Base-by-base conservation (phyloP, 2,113 vertebrate species). In the Sebastes fasciatus region DNA sequence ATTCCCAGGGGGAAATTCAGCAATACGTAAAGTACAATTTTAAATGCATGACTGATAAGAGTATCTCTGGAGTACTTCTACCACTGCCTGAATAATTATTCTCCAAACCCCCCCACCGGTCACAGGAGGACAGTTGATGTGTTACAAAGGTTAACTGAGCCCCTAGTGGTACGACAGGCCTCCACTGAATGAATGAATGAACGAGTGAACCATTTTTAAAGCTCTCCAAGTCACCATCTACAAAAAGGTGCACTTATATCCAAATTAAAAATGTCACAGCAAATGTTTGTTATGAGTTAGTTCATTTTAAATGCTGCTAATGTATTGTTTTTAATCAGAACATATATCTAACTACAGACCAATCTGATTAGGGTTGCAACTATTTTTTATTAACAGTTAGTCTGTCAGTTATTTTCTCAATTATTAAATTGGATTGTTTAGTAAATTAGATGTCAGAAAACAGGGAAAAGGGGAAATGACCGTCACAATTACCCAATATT, bases 101-200 rank as follows among this genome's bases (percentile, higher is more conserved):
- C 57, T 74, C 71, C 3, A 75, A 45, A 42, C 19, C 1, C 60
- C 7, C 1, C 9, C 34, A 26, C 3, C 16, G 4, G 34, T 54
- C 43, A 55, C 45, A 66, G 4, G 21, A 51, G 21, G 68, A 64
- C 67, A 48, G 19, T 48, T 48, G 0, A 14, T 16, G 13, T 34
- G 8, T 74, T 8, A 23, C 43, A 49, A 55, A 60, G 58, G 52
- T 71, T 13, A 57, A 72, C 64, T 8, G 16, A 23, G 49, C 67
- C 77, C 74, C 85, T 62, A 54, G 72, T 8, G 40, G 66, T 14
- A 76, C 14, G 7, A 67, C 14, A 3, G 5, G 9, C n/a, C 12
- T n/a, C 17, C 34, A 54, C 17, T 34, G 55, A 64, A 23, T 54
- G 67, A 73, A 77, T 57, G 19, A 57, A 21, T 42, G 57, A 65